Conservation (phyloP, 2,113 vertebrate genomes). For the Toxostoma redivivum region DNA sequence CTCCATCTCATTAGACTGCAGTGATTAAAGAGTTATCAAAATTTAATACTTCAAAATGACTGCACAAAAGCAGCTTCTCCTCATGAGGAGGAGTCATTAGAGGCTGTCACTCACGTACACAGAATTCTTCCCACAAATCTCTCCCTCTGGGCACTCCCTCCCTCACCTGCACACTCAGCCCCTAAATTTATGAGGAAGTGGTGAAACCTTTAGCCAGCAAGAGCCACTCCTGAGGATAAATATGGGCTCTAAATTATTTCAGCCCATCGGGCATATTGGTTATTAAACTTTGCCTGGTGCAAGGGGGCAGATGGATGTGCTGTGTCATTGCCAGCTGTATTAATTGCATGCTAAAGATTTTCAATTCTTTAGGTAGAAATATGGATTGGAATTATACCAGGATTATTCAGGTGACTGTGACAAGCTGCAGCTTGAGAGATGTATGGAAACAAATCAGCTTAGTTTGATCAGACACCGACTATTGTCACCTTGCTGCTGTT, state of each 20-base stretch:
- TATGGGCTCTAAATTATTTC: conserved; percentile 49
- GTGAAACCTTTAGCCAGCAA: conserved; percentile 29
- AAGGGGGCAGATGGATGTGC: conserved; percentile 31
- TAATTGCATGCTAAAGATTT: conserved; percentile 42
- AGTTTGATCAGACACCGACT: neutral
- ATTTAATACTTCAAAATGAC: conserved; percentile 56
- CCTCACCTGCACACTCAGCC: neutral
- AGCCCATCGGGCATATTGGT: neutral
- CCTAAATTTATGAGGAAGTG: conserved; percentile 42
- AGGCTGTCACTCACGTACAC: neutral
- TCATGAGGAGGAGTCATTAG: neutral
- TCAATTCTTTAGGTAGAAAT: conserved; percentile 18
- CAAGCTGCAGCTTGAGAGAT: neutral
- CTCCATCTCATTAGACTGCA: conserved; percentile 55
- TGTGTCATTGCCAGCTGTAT: conserved; percentile 15
- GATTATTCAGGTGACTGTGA: conserved; percentile 36
- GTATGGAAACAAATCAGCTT: neutral
- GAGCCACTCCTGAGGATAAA: conserved; percentile 43
- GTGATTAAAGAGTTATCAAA: conserved; percentile 69
- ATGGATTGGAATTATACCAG: conserved; percentile 15
- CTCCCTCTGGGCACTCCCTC: neutral
- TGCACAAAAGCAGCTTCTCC: conserved; percentile 29
- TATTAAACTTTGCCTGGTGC: conserved; percentile 7
- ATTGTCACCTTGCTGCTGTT: neutral
- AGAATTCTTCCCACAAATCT: neutral